Evolutionary conservation across 2,888 invertebrate species (phyloP), one percentile per base, ranked within the genome.

Genomic region (Gastracanthus pulcherrimus): DNA sequence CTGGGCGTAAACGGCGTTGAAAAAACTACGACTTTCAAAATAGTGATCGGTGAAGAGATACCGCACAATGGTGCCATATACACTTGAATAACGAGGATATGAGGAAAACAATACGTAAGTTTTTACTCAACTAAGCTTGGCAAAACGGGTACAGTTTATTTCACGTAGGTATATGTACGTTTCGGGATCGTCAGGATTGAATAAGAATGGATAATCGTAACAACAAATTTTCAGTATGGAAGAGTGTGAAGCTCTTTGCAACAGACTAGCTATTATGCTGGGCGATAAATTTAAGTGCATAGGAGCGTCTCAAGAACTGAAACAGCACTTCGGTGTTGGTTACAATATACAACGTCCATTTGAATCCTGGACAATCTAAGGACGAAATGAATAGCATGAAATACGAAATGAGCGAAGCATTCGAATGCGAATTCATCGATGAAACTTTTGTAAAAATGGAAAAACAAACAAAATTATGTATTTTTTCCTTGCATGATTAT

Each of bases 11-110:
- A 97, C 90, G 97, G 97, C 13, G 96, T 97, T 3, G 97, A 97
- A 0, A 97, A 97, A 91, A 96, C 96, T 0, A 94, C 95, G 2
- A 97, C 97, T 0, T 98, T 98, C 90, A 96, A 96, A 92, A 97
- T 97, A 95, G 92, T 97, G 87, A 97, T 97, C 77, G 97, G 97
- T 0, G 97, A 97, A 88, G 95, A 95, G 86, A 91, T 84, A 38
- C 85, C 87, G 1, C 70, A 84, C 34, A 74, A 84, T 26, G 88
- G 88, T 36, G 78, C 82, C 19, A 86, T 87, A 64, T 84, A 85
- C n/a, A n/a, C 45, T 70, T 87, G 26, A 84, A 78, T 55, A 31
- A 78, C 31, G 76, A 77, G 45, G 84, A 82, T 51, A 82, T 85
- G 29, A 55, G 48, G n/a, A 76, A 66, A 3, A 1, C 69, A 58